A percentile compares a stretch with the other conserved stretches of the same genome.
Conservation (phyloP, 2,797 vertebrate genomes). For the Borostomias antarcticus region DNA sequence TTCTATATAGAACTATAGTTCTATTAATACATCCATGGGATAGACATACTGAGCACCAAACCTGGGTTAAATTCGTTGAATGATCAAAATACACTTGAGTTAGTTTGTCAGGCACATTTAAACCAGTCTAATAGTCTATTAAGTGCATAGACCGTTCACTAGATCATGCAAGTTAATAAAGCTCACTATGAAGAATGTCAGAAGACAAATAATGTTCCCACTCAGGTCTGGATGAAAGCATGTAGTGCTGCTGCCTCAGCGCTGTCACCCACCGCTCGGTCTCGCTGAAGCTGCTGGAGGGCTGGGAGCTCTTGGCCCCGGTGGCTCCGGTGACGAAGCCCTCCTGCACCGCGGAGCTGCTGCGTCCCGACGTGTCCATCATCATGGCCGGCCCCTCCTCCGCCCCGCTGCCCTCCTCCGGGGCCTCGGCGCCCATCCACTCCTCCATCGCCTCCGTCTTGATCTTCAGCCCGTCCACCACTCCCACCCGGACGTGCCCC, state of each 20-base stretch:
- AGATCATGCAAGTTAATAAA: no score
- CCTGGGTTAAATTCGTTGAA: no score
- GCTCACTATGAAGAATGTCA: no score
- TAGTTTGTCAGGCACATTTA: no score
- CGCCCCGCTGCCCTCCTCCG: slow-evolving; percentile 86
- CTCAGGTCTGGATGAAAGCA: neutral
- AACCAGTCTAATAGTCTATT: no score
- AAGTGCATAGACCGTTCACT: no score
- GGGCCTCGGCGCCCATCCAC: slow-evolving; percentile 88
- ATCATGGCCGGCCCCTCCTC: slow-evolving; percentile 91
- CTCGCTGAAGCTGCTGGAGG: slow-evolving; percentile 90
- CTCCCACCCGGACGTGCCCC: slow-evolving; percentile 78
- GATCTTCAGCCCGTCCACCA: slow-evolving; percentile 86
- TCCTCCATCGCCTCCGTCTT: slow-evolving; percentile 95
- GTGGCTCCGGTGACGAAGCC: slow-evolving; percentile 75
- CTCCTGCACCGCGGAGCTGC: slow-evolving; percentile 82
- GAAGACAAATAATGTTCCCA: no score
- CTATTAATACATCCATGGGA: no score
- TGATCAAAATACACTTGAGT: no score
- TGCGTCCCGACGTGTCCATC: slow-evolving; percentile 90
- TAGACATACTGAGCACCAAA: no score
- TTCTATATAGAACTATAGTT: no score
- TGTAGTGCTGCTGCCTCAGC: neutral
- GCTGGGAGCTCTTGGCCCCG: slow-evolving; percentile 82
- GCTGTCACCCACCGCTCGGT: slow-evolving; percentile 82